These are phyloP conservation scores for Microcebus ravelobensis DNA, from an alignment of 2,113 vertebrate species.

Conservation along the genomic window DNA sequence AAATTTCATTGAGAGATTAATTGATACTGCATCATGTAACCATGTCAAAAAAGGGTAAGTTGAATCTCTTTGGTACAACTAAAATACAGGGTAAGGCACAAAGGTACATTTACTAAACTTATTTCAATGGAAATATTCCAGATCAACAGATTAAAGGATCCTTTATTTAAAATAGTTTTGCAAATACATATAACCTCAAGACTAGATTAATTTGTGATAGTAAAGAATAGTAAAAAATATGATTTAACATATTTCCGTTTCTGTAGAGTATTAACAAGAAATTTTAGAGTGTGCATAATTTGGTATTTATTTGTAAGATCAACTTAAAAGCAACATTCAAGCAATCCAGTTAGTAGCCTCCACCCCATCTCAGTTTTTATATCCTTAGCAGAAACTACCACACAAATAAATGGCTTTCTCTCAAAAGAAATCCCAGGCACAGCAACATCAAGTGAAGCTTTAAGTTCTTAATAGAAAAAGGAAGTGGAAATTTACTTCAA, in stretches of 20 bases:
- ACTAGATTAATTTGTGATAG: slow-evolving; percentile 58
- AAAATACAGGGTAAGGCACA: slow-evolving; percentile 61
- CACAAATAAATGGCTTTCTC: slow-evolving; percentile 56
- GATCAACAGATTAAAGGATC: slow-evolving; percentile 49
- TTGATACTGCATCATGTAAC: slow-evolving; percentile 46
- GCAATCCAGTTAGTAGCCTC: background rate
- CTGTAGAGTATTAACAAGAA: slow-evolving; percentile 44
- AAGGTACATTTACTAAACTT: slow-evolving; percentile 63
- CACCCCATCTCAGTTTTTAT: slow-evolving; percentile 13
- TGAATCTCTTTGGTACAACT: slow-evolving; percentile 61
- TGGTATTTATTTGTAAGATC: slow-evolving; percentile 35
- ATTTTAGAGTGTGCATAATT: slow-evolving; percentile 9
- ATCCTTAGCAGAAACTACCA: slow-evolving; percentile 50
- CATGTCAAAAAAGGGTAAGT: slow-evolving; percentile 31
- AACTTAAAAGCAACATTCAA: slow-evolving; percentile 56
- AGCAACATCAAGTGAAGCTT: slow-evolving; percentile 41
- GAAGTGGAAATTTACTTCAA: slow-evolving; percentile 43
- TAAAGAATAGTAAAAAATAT: slow-evolving; percentile 45
- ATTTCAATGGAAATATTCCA: slow-evolving; percentile 62
- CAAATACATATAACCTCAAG: slow-evolving; percentile 50
- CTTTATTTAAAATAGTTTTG: slow-evolving; percentile 66
- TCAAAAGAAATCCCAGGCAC: slow-evolving; percentile 38
- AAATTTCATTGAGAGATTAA: slow-evolving; percentile 60
- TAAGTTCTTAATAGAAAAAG: slow-evolving; percentile 32
- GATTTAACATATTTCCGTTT: slow-evolving; percentile 53